Base-by-base conservation (phyloP, 2,113 vertebrate genomes). In the Petrocephalus microphthalmus region DNA sequence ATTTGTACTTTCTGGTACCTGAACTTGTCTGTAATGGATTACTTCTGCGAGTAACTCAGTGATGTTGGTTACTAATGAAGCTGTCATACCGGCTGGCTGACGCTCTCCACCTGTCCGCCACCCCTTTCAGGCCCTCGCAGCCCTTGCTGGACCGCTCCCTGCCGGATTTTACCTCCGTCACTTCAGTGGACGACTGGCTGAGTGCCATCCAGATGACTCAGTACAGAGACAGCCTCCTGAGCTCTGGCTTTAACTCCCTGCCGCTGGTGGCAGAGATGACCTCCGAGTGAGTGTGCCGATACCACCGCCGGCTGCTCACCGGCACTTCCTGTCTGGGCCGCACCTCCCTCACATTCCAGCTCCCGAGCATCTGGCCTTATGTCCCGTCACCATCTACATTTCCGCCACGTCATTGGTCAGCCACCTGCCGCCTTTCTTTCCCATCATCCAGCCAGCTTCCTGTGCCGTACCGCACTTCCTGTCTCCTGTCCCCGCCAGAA, bases 101-200 rank as follows among this genome's bases (percentile, higher is more conserved):
- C 17, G 5, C 33, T 19, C 13, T 42, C 1, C 15, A 20, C 71
- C 6, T 78, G 17, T 67, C 29, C 29, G 29, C 33, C 19, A 6
- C 71, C 33, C 15, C 13, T 78, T 53, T 7, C 95, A 99, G 98
- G 97, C 97, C 98, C 95, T 99, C 98, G 92, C 98, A 99, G 96
- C 98, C 97, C 91, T 96, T 99, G 93, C 95, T 99, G 82, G 98
- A 99, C 93, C 96, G 97, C 93, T 99, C 98, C 92, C 96, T 99
- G 93, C 98, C 98, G 42, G 98, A 99, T 94, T 98, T 99, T 95
- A 99, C 96, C 94, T 97, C 97, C 93, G 99, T 99, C 94, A 99
- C 97, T 95, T 98, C 98, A 90, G 98, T 99, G 89, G 98, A 99
- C 5, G 98, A 99, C 93, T 99, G 98, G 98, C 96, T 99, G 91